Base-by-base conservation (phyloP, 2,113 vertebrate species). In the Anser cygnoides region DNA sequence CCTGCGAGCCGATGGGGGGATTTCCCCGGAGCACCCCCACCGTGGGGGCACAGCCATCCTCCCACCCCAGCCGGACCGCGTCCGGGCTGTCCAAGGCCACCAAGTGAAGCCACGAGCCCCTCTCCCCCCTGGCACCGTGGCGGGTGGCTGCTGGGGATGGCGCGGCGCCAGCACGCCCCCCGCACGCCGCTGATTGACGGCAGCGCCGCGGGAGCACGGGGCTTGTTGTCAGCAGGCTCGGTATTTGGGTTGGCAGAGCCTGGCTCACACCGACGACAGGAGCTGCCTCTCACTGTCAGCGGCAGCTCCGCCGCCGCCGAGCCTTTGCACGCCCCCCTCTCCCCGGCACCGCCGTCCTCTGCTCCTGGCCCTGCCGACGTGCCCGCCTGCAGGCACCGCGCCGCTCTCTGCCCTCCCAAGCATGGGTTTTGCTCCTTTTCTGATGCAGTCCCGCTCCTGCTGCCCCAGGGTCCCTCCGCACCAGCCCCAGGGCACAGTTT, bases 191-290 rank as follows among this genome's bases (percentile, higher is more conserved):
- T 93, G 96, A 97, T 41, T 78, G 96, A 94, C 33, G 12, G 92
- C 88, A 41, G 2, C 44, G 92, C 39, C 16, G 29, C n/a, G 21
- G 2, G 37, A 75, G 52, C 14, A 3, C 91, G 65, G 84, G 9
- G 54, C 95, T 87, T 90, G 95, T 95, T 94, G 96, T 72, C 92
- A 84, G 87, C 86, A 54, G 1, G 61, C 72, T 91, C 19, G 2
- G 89, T 93, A 74, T 96, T 94, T 90, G 94, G 90, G 93, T 94
- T 96, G 95, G 92, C 95, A 94, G 91, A 93, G 92, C 86, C 80
- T 90, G 83, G 88, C 87, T 95, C 85, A 89, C 15, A 23, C 95
- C 86, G 66, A 37, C 3, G 14, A 92, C 86, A 54, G 80, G 89
- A 95, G 80, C 93, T 95, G 92, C 95, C 86, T 97, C 84, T 84